phyloP scores from a whole-genome alignment of 1,140 invertebrate species.

The Aphaenogaster rudis region DNA sequence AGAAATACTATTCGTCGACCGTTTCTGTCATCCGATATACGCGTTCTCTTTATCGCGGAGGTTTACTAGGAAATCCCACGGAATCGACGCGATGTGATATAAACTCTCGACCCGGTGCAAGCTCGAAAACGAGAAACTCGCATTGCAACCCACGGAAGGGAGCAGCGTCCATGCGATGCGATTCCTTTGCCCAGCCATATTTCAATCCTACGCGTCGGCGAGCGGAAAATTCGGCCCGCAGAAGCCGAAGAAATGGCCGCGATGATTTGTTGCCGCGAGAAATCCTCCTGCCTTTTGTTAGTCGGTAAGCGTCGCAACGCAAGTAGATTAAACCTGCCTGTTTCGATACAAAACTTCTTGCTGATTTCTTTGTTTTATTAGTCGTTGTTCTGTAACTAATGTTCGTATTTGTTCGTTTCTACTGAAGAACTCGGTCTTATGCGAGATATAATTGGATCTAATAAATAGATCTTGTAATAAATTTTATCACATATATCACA shows the following conservation, averaged over 20 bases:
- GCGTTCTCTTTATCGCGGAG: constrained; percentile 30
- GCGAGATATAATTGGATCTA: neutral
- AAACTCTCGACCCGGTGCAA: constrained; percentile 42
- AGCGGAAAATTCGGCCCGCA: constrained; percentile 53
- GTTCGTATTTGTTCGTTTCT: neutral
- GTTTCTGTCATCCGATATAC: neutral
- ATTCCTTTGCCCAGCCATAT: constrained; percentile 61
- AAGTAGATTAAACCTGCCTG: constrained; percentile 40
- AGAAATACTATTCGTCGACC: constrained; percentile 1
- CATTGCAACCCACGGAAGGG: neutral
- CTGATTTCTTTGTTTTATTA: constrained; percentile 21
- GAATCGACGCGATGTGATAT: constrained; percentile 63
- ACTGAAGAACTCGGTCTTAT: neutral
- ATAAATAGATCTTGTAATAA: neutral
- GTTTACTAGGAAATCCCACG: constrained; percentile 63
- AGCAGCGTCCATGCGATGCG: neutral
- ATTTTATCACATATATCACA: too few relatives aligned
- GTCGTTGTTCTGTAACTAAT: neutral
- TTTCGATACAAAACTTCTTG: constrained; percentile 30
- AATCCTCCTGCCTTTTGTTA: constrained; percentile 51
- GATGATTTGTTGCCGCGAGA: constrained; percentile 61
- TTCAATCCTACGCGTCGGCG: constrained; percentile 60
- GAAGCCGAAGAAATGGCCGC: constrained; percentile 52
- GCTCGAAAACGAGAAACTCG: constrained; percentile 40
- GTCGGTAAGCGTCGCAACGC: constrained; percentile 27